These are phyloP conservation scores for Cyrtorhinus lividipennis DNA, from an alignment of 1,140 invertebrate species.

Conservation along the genomic window DNA sequence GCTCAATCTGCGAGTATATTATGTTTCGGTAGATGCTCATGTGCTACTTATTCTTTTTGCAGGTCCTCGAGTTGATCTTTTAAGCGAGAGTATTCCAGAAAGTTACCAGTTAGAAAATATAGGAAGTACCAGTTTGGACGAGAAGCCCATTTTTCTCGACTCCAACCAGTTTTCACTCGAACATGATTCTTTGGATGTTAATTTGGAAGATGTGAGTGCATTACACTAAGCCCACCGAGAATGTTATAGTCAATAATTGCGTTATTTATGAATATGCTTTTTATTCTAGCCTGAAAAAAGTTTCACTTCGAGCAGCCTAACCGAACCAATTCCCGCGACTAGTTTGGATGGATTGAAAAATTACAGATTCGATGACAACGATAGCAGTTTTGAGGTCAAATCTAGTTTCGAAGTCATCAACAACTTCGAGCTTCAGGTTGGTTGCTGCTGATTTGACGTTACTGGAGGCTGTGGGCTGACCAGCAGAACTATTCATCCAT, in stretches of 20 bases:
- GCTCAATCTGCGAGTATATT: too few species aligned
- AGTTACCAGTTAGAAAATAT: slow-evolving; percentile 10
- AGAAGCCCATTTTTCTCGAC: too few species aligned
- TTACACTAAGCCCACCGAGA: too few species aligned
- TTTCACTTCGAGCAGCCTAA: neutral
- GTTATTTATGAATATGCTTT: too few species aligned
- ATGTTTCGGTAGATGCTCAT: too few species aligned
- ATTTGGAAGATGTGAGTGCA: neutral
- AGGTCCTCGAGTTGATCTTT: slow-evolving; percentile 21
- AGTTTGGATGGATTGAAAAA: neutral
- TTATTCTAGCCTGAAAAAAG: neutral
- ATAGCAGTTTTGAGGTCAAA: neutral
- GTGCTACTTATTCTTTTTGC: slow-evolving; percentile 22
- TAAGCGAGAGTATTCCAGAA: slow-evolving; percentile 4
- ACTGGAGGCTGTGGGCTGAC: too few species aligned
- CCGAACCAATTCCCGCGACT: neutral
- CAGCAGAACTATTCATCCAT: too few species aligned
- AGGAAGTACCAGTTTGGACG: neutral
- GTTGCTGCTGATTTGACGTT: neutral
- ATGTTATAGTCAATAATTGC: too few species aligned
- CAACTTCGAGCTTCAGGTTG: neutral
- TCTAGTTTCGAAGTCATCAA: neutral
- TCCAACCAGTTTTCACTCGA: neutral
- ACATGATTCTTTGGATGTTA: neutral
- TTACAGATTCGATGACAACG: neutral